Evolutionary conservation across 2,888 invertebrate genomes (phyloP).

Genomic region (Xanthorhoe designata): DNA sequence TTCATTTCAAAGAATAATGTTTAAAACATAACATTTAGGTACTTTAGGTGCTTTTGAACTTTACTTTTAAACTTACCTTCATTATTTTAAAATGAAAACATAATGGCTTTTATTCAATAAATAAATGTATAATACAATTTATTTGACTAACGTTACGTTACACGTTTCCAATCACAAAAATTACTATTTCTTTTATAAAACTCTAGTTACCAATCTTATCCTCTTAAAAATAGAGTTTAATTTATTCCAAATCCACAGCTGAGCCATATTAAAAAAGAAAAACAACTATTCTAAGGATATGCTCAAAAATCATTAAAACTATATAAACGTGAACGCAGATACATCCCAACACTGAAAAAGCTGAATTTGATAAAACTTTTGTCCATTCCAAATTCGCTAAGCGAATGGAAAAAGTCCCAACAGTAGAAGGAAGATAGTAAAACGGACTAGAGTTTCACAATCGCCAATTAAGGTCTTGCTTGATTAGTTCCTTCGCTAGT

Average conservation of each 20-base stretch:
- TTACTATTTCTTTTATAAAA: background rate
- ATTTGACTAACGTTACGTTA: background rate
- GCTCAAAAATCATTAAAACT: slow-evolving; percentile 29
- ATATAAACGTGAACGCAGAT: slow-evolving; percentile 28
- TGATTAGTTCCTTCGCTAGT: no score
- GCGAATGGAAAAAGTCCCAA: background rate
- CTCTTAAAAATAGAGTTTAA: background rate
- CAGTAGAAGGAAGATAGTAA: background rate
- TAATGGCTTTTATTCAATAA: no score
- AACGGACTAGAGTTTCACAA: no score
- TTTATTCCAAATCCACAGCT: slow-evolving; percentile 9
- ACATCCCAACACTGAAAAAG: slow-evolving; percentile 23
- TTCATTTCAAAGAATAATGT: background rate
- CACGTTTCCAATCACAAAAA: background rate
- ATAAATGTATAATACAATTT: background rate
- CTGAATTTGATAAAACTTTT: background rate
- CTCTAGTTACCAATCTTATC: slow-evolving; percentile 5
- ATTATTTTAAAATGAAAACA: background rate
- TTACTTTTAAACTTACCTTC: background rate
- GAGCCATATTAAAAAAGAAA: slow-evolving; percentile 25
- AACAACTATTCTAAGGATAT: slow-evolving; percentile 37
- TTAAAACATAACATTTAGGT: background rate
- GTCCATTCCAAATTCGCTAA: background rate
- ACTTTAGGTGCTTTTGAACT: no score
- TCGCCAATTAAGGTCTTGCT: no score